Evolutionary conservation across 2,888 invertebrate genomes (phyloP).

Genomic region (Bembecia ichneumoniformis): DNA sequence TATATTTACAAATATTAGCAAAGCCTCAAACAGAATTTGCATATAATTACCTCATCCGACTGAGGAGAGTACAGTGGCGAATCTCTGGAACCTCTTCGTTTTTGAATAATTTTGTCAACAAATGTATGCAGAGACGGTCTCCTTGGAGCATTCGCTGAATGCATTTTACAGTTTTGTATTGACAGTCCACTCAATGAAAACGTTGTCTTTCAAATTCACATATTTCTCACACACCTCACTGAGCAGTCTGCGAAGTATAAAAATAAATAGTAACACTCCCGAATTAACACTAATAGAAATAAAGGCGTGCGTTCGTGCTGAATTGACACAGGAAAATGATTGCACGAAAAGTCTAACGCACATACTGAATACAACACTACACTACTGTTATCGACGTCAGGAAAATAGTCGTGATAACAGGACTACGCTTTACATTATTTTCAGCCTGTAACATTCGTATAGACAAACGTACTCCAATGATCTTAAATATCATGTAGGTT

Average conservation of each 20-base stretch:
- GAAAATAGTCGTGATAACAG: conserved; percentile 55
- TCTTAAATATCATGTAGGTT: too few species aligned
- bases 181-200: too few species aligned
- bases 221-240: conserved; percentile 1
- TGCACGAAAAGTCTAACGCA: conserved; percentile 34
- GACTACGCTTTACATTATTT: neutral
- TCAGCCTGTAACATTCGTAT: too few species aligned
- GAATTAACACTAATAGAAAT: conserved; percentile 16
- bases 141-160: neutral
- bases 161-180: neutral
- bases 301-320: conserved; percentile 43
- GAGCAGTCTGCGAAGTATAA: conserved; percentile 2
- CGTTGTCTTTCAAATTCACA: too few species aligned
- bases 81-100: conserved; percentile 31
- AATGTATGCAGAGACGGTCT: conserved; percentile 37
- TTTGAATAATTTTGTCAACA: conserved; percentile 37
- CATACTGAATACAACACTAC: conserved; percentile 19
- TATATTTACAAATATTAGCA: conserved; percentile 5
- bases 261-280: conserved; percentile 14
- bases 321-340: conserved; percentile 60
- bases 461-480: too few species aligned
- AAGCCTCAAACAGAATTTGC: neutral
- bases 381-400: conserved; percentile 46
- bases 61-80: conserved; percentile 27
- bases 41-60: conserved; percentile 27